Evolutionary conservation across 2,888 invertebrate genomes (phyloP), one percentile per base, ranked within the genome.

Genomic region (Ceramica pisi): DNA sequence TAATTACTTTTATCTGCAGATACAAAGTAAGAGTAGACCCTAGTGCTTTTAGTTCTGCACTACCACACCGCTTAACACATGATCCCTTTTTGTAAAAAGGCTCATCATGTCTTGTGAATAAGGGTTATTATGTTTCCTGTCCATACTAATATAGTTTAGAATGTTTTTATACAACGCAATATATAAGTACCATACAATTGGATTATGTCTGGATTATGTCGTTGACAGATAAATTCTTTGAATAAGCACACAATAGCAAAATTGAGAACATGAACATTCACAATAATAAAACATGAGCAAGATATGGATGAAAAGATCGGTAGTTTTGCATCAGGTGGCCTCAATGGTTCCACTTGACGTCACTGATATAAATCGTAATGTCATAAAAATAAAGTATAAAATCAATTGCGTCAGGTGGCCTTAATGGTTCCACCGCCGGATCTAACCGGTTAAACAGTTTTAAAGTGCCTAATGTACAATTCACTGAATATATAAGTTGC

Each of bases 11-110:
- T 78, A 81, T 78, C 86, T 82, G 73, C 82, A 82, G 79, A 78
- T 80, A 80, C 78, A 87, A 92, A 90, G 91, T 91, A 92, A 90
- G 93, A 88, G 83, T 85, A 86, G 81, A 82, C 71, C 78, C 78
- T 82, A 82, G 83, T 81, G 87, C 84, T 87, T 86, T 63, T 77
- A 73, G 80, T 84, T 67, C 66, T 72, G 79, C 86, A 87, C 82
- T 82, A 71, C 71, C 57, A 63, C n/a, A 65, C 50, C 1, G 70
- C 77, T 72, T 71, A 55, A 73, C 77, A 82, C 82, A 65, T 67
- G 55, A 71, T 65, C 44, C 71, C 70, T 67, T 70, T 31, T 31
- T 65, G 50, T 21, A 63, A 74, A 38, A 68, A 63, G 70, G 53
- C 14, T 46, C 51, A 53, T 66, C 59, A 63, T 77, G 65, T 83